Conservation (phyloP, 2,797 vertebrate genomes). For the Eulemur coronatus region DNA sequence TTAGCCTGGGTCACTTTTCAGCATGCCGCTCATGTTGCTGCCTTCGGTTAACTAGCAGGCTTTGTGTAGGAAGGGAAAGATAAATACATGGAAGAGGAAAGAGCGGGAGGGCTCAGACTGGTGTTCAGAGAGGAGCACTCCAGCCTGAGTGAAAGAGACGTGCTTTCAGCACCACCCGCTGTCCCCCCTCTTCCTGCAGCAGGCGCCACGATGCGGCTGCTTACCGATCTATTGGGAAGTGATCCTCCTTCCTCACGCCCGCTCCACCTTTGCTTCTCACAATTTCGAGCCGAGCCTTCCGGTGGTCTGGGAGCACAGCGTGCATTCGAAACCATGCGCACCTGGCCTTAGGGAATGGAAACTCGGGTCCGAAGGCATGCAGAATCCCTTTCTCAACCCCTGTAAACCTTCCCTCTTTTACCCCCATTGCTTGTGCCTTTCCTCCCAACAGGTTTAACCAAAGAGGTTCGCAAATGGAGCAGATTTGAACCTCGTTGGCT, state of each 20-base stretch:
- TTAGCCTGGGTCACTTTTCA: background rate
- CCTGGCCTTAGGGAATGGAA: background rate
- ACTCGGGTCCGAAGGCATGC: conserved; percentile 32
- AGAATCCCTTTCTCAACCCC: background rate
- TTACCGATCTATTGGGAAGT: background rate
- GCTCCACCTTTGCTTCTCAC: background rate
- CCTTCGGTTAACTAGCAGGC: background rate
- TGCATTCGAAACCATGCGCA: background rate
- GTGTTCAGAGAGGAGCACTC: background rate
- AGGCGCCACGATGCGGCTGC: rapidly evolving
- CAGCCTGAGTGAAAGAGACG: background rate
- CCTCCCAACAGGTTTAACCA: conserved; percentile 60
- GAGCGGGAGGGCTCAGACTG: background rate
- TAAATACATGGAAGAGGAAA: background rate
- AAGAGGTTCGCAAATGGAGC: background rate
- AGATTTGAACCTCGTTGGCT: background rate
- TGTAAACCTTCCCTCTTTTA: background rate
- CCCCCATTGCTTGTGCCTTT: background rate
- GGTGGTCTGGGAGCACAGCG: background rate
- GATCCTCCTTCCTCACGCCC: background rate
- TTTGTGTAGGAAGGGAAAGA: conserved; percentile 4
- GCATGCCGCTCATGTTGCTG: background rate
- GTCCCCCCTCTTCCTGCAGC: conserved; percentile 22
- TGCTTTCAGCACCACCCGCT: conserved; percentile 67
- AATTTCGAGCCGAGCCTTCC: background rate